Evolutionary conservation across 2,888 invertebrate species (phyloP).

Genomic region (Melinopterus prodromus): DNA sequence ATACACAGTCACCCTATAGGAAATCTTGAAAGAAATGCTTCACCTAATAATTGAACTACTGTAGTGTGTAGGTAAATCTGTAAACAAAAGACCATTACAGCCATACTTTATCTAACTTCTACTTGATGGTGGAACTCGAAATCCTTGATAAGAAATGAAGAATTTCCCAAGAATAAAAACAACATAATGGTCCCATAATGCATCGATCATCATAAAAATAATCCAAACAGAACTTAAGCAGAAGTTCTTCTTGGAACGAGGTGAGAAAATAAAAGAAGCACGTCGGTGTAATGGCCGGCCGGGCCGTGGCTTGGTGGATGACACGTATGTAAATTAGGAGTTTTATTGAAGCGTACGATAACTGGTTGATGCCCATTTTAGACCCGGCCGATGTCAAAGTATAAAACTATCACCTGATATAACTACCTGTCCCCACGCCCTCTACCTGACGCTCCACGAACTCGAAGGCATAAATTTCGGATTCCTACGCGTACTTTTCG

Average conservation of each 20-base stretch:
- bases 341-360: background rate
- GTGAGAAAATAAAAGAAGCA: background rate
- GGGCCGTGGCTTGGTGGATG: background rate
- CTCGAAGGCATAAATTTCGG: slow-evolving; percentile 4
- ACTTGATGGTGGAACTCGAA: background rate
- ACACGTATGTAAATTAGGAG: background rate
- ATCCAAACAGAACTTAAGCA: background rate
- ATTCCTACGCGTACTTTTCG: slow-evolving; percentile 40
- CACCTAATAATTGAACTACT: background rate
- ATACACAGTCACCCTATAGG: background rate
- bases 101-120: background rate
- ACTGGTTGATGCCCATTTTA: background rate
- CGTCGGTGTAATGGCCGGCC: background rate
- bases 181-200: background rate
- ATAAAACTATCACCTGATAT: slow-evolving; percentile 58
- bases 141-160: background rate
- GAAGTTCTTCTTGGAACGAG: background rate
- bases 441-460: background rate
- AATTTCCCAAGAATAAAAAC: background rate
- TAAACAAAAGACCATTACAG: background rate
- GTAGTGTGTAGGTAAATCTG: too few species aligned
- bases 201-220: background rate
- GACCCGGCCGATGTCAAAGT: slow-evolving; percentile 48
- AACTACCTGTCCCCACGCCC: slow-evolving; percentile 51
- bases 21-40: background rate